Conservation (phyloP, 2,888 invertebrate genomes). For the Pelosia muscerda region DNA sequence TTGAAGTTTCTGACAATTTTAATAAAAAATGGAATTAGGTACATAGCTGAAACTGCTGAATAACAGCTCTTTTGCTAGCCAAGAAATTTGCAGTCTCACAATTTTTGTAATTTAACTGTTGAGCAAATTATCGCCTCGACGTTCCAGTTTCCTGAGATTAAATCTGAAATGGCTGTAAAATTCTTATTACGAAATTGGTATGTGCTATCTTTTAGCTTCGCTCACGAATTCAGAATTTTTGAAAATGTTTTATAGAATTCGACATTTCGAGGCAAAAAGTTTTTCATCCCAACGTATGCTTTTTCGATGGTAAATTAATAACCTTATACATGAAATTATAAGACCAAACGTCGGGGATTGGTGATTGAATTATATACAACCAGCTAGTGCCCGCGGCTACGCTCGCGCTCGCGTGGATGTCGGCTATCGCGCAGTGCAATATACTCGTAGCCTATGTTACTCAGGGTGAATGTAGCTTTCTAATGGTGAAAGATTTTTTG, state of each 20-base stretch:
- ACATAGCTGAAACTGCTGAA: neutral
- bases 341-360: neutral
- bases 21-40: neutral
- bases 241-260: neutral
- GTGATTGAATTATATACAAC: neutral
- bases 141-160: neutral
- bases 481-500: no score
- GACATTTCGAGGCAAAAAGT: no score
- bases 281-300: no score
- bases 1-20: no score
- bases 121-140: neutral
- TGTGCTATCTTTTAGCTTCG: neutral
- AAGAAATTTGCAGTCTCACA: neutral
- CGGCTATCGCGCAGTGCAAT: no score
- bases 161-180: constrained; percentile 4
- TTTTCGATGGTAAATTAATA: no score
- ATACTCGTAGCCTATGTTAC: no score
- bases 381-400: no score
- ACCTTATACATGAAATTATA: no score
- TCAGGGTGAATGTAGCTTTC: no score
- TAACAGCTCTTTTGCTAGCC: neutral
- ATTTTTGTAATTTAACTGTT: neutral
- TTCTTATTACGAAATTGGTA: neutral
- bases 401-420: no score
- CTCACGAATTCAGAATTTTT: neutral